Conservation (phyloP, 2,888 invertebrate genomes). For the Sisyra terminalis region DNA sequence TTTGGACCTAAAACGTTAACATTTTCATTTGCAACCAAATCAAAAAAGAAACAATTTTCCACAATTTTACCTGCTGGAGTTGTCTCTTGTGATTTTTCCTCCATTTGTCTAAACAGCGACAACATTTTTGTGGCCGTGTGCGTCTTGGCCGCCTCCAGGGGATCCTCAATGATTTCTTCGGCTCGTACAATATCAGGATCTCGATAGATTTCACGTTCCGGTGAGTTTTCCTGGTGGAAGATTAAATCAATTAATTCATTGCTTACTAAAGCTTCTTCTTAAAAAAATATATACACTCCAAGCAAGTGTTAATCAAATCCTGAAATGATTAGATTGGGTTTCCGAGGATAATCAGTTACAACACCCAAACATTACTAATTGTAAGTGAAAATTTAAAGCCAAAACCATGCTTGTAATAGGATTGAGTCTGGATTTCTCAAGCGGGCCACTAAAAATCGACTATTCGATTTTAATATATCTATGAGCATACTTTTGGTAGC, state of each 20-base stretch:
- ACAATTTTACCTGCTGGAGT: conserved; percentile 17
- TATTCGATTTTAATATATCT: no score
- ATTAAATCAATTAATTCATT: neutral
- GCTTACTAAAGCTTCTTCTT: conserved; percentile 10
- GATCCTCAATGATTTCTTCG: conserved; percentile 39
- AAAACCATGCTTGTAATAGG: neutral
- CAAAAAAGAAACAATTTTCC: neutral
- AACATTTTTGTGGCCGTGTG: conserved; percentile 79
- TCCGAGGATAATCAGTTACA: no score
- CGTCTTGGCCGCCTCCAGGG: conserved; percentile 32
- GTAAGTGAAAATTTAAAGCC: neutral
- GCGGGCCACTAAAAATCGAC: no score
- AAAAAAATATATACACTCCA: no score
- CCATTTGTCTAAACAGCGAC: conserved; percentile 76
- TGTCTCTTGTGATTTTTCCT: conserved; percentile 44
- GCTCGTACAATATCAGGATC: conserved; percentile 55
- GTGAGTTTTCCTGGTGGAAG: conserved; percentile 36
- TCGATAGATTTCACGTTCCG: conserved; percentile 54
- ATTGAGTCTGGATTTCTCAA: neutral
- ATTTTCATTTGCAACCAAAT: neutral
- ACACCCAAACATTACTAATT: neutral
- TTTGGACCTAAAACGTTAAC: conserved; percentile 39
- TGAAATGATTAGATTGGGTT: no score
- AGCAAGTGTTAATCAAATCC: no score
- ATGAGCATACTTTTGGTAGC: no score